These are phyloP conservation scores for Geopemphigus sp. DNA, from an alignment of 1,140 invertebrate genomes.

Conservation along the genomic window DNA sequence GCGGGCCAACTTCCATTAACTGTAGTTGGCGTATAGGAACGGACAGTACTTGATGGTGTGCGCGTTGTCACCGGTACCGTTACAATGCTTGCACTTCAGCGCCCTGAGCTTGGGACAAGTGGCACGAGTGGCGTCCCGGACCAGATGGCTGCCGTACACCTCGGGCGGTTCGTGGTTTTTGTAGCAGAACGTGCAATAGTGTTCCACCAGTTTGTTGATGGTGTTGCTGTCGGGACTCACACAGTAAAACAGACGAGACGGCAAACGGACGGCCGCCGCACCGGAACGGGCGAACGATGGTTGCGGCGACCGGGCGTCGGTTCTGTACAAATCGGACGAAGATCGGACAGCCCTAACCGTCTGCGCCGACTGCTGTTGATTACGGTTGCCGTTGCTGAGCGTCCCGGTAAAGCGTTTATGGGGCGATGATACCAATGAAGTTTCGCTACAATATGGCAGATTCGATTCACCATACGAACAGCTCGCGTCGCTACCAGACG, in stretches of 20 bases:
- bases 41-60: conserved; percentile 46
- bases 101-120: conserved; percentile 37
- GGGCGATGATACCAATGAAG: too few species aligned
- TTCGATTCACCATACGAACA: background rate
- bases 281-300: background rate
- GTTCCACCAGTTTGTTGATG: conserved; percentile 34
- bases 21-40: conserved; percentile 23
- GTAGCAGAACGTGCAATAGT: conserved; percentile 42
- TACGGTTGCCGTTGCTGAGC: background rate
- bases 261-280: background rate
- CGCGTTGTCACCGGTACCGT: conserved; percentile 37
- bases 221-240: background rate
- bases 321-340: background rate
- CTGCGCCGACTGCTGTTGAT: background rate
- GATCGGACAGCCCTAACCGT: background rate
- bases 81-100: conserved; percentile 37
- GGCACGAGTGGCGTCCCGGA: conserved; percentile 23
- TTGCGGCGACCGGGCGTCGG: background rate
- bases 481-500: background rate
- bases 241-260: conserved; percentile 8
- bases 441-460: too few species aligned
- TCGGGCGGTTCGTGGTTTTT: conserved; percentile 43
- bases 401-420: too few species aligned
- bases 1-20: background rate
- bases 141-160: conserved; percentile 37